A percentile compares a stretch with the other conserved stretches of the same genome.
phyloP scores from a whole-genome alignment of 2,888 invertebrate genomes.

The Conistra vaccinii region DNA sequence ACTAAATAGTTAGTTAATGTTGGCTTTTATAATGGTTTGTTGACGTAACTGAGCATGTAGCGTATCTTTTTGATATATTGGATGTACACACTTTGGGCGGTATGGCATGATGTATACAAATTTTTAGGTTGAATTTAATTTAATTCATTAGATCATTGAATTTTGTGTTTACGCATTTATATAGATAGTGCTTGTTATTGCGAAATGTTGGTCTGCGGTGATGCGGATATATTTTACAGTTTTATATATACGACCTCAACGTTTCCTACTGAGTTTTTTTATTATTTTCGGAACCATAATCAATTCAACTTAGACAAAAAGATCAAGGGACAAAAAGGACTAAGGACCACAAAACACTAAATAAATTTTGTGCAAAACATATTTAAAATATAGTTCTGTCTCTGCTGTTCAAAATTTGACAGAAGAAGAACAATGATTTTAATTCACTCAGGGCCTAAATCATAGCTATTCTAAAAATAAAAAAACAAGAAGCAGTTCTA shows the following conservation, averaged over 20 bases:
- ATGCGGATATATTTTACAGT: background rate
- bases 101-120: conserved; percentile 14
- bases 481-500: background rate
- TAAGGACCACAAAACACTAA: background rate
- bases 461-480: background rate
- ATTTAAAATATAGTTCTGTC: background rate
- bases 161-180: background rate
- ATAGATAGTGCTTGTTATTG: background rate
- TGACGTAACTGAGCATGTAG: conserved; percentile 50
- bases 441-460: background rate
- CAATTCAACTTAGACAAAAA: background rate
- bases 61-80: conserved; percentile 39
- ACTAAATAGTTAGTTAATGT: conserved; percentile 35
- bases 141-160: background rate
- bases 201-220: background rate
- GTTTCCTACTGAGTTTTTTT: background rate
- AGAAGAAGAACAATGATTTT: background rate
- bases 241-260: background rate
- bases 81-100: conserved; percentile 7
- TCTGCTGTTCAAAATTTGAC: background rate
- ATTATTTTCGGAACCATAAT: background rate
- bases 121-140: conserved; percentile 31
- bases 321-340: background rate
- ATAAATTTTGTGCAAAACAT: background rate
- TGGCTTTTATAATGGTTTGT: conserved; percentile 44